These are phyloP conservation scores for Endomychus coccineus DNA, from an alignment of 2,888 invertebrate genomes.

Conservation along the genomic window DNA sequence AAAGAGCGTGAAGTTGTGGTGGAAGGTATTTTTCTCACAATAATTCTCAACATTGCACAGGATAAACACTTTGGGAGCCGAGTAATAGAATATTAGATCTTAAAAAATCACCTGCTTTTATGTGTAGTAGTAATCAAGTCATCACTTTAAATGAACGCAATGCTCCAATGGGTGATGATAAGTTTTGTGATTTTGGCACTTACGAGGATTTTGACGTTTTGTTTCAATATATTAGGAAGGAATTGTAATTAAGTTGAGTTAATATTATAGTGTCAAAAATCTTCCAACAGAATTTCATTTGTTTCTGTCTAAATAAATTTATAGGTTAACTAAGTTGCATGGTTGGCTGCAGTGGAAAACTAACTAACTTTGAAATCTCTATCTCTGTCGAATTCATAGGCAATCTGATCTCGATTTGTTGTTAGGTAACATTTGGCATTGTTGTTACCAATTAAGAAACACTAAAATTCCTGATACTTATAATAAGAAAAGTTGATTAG, in stretches of 20 bases:
- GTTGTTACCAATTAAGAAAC: too few species aligned
- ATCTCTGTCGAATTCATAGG: too few species aligned
- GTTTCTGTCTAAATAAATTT: slow-evolving; percentile 4
- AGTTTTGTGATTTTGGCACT: slow-evolving; percentile 29
- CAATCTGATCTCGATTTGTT: too few species aligned
- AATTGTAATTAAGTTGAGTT: slow-evolving; percentile 16
- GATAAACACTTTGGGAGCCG: slow-evolving; percentile 30
- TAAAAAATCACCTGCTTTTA: slow-evolving; percentile 12
- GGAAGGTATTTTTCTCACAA: slow-evolving; percentile 27
- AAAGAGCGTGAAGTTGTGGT: slow-evolving; percentile 30
- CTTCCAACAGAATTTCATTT: slow-evolving; percentile 5
- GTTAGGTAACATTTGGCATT: too few species aligned
- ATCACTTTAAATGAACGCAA: slow-evolving; percentile 25
- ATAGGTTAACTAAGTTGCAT: too few species aligned
- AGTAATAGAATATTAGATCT: slow-evolving; percentile 13
- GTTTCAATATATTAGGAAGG: slow-evolving; percentile 11
- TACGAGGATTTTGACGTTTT: slow-evolving; percentile 32
- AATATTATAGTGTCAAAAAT: slow-evolving; percentile 3
- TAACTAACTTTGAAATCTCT: too few species aligned
- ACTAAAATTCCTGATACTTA: too few species aligned
- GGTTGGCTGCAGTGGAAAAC: too few species aligned
- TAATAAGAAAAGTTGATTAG: too few species aligned
- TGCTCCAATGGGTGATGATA: slow-evolving; percentile 28
- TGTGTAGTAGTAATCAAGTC: slow-evolving; percentile 21
- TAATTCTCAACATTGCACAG: slow-evolving; percentile 37